These are phyloP conservation scores for Sitodiplosis mosellana DNA, from an alignment of 1,140 invertebrate species.

Conservation along the genomic window DNA sequence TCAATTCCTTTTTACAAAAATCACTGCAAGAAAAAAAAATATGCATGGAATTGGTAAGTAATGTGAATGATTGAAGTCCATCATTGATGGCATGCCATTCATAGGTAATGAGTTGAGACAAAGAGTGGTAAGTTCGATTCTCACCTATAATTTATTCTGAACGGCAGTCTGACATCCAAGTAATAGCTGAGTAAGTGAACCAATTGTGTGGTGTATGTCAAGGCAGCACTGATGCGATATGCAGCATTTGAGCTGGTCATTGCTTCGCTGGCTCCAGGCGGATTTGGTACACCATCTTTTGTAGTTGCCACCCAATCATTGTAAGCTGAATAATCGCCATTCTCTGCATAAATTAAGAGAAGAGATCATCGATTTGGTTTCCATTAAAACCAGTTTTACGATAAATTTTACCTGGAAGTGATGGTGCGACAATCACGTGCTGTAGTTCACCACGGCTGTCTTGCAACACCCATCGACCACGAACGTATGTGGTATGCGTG, in stretches of 20 bases:
- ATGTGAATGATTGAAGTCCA: no score
- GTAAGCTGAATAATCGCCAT: slow-evolving; percentile 59
- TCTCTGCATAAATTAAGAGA: slow-evolving; percentile 1
- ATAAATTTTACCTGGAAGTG: slow-evolving; percentile 37
- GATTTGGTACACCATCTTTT: slow-evolving; percentile 38
- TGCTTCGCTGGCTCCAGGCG: slow-evolving; percentile 21
- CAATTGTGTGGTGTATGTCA: slow-evolving; percentile 64
- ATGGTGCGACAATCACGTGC: slow-evolving; percentile 54
- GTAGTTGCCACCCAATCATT: slow-evolving; percentile 49
- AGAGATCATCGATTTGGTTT: neutral
- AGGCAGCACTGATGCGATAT: slow-evolving; percentile 54
- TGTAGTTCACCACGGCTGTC: slow-evolving; percentile 47
- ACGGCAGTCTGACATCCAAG: slow-evolving; percentile 53
- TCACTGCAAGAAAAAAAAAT: slow-evolving; percentile 41
- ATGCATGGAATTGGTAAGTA: no score
- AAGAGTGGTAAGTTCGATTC: slow-evolving; percentile 1
- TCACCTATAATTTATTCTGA: slow-evolving; percentile 54
- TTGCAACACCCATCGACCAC: slow-evolving; percentile 51
- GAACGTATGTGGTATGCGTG: slow-evolving; percentile 49
- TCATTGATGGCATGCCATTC: no score
- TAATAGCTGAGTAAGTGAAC: slow-evolving; percentile 56
- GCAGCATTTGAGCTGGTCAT: slow-evolving; percentile 38
- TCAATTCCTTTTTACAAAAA: slow-evolving; percentile 49
- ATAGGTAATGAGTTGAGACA: no score
- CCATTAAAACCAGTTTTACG: neutral